Evolutionary conservation across 2,888 invertebrate genomes (phyloP).

Genomic region (Dexiosoma caninum): DNA sequence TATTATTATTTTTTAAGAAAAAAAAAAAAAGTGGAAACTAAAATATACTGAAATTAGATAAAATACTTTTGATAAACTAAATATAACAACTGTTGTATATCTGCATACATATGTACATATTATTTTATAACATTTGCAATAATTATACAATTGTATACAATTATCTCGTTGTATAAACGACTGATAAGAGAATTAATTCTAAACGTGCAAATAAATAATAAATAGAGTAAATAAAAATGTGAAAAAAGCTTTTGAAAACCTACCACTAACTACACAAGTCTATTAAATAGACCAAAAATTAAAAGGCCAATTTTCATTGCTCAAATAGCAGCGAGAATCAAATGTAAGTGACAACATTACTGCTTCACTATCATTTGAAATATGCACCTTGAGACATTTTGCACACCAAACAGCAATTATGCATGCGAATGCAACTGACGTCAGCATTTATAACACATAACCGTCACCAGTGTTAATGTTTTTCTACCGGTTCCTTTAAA

Average conservation of each 20-base stretch:
- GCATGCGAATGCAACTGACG: constrained; percentile 9
- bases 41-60: too few species aligned
- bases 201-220: neutral
- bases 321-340: neutral
- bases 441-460: neutral
- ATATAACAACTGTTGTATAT: neutral
- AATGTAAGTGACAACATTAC: neutral
- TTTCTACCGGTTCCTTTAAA: neutral
- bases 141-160: neutral
- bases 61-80: neutral
- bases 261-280: neutral
- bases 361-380: neutral
- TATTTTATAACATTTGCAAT: neutral
- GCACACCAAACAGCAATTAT: too few species aligned
- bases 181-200: neutral
- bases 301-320: neutral
- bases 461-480: constrained; percentile 3
- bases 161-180: neutral
- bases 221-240: neutral
- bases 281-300: neutral
- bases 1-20: too few species aligned
- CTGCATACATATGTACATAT: too few species aligned
- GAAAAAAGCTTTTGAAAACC: neutral
- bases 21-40: too few species aligned
- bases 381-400: neutral